A percentile compares a stretch with the other conserved stretches of the same genome.
Evolutionary conservation across 23 tunicate species (phyloP).

Genomic region (Ciona savignyi): DNA sequence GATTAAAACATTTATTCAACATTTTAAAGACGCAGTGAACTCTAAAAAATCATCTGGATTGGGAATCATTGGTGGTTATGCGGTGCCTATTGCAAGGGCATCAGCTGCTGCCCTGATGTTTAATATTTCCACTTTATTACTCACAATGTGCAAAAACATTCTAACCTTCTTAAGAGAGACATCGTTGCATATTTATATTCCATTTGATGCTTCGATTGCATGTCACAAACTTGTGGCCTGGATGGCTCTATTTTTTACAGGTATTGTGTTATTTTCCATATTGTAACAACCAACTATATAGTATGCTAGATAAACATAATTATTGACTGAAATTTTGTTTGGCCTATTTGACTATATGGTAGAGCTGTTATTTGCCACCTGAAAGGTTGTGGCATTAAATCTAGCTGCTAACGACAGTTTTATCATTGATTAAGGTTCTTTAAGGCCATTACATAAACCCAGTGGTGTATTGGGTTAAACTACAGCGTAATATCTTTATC

Average conservation of each 20-base stretch:
- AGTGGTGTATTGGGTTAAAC: too few relatives aligned
- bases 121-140: slow-evolving; percentile 54
- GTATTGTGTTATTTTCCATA: slow-evolving; percentile 7
- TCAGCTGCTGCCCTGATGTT: slow-evolving; percentile 69
- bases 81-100: slow-evolving; percentile 58
- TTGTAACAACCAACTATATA: not conserved
- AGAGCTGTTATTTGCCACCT: too few relatives aligned
- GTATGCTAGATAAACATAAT: too few relatives aligned
- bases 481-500: too few relatives aligned
- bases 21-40: slow-evolving; percentile 8
- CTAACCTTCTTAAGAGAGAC: slow-evolving; percentile 74
- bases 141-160: slow-evolving; percentile 76
- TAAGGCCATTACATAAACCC: too few relatives aligned
- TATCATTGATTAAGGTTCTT: too few relatives aligned
- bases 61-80: slow-evolving; percentile 37
- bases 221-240: slow-evolving; percentile 59
- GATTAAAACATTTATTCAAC: not conserved
- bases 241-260: slow-evolving; percentile 51
- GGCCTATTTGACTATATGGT: too few relatives aligned
- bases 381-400: too few relatives aligned
- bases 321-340: too few relatives aligned
- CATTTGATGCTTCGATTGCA: slow-evolving; percentile 64
- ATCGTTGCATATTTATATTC: slow-evolving; percentile 43
- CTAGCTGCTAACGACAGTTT: too few relatives aligned
- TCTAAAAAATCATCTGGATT: slow-evolving; percentile 40